Evolutionary conservation across 35 echinoderm and acorn worm genomes (phyloP).

Genomic region (Ptychodera flava): DNA sequence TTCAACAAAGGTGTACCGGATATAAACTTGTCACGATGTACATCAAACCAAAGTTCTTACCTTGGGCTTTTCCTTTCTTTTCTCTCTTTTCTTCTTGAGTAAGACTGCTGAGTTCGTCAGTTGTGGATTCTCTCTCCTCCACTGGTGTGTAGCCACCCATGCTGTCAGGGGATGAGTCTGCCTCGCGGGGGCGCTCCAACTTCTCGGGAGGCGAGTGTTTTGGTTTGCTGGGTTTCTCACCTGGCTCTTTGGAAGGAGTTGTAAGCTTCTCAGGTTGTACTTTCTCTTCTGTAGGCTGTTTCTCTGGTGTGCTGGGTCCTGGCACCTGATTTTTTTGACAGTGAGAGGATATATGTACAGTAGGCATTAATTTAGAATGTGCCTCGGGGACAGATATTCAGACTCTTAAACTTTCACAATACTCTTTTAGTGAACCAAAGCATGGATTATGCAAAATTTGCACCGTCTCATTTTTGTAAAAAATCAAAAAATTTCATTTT

Average conservation of each 20-base stretch:
- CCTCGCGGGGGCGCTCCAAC: neutral
- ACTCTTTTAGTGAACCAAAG: too few relatives aligned
- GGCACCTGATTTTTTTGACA: constrained; percentile 13
- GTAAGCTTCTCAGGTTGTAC: neutral
- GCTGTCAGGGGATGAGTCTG: constrained; percentile 14
- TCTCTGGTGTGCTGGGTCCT: neutral
- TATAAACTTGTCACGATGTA: too few relatives aligned
- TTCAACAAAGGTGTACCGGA: too few relatives aligned
- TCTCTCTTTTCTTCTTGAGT: constrained; percentile 24
- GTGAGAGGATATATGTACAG: too few relatives aligned
- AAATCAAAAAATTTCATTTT: too few relatives aligned
- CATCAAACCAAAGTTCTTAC: too few relatives aligned
- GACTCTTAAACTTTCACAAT: too few relatives aligned
- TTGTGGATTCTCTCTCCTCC: constrained; percentile 10
- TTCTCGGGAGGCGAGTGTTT: neutral
- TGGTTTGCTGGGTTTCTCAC: neutral
- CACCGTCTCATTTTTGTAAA: too few relatives aligned
- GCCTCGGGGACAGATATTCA: too few relatives aligned
- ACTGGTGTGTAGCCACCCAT: constrained; percentile 36
- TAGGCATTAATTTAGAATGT: too few relatives aligned
- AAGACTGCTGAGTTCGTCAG: constrained; percentile 18
- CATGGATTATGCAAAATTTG: too few relatives aligned
- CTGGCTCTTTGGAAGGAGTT: constrained; percentile 4
- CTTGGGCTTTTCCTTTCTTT: neutral
- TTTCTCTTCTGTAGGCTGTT: neutral